A percentile compares a stretch with the other conserved stretches of the same genome.
phyloP scores from a whole-genome alignment of 2,888 invertebrate genomes.

The Nezara viridula region DNA sequence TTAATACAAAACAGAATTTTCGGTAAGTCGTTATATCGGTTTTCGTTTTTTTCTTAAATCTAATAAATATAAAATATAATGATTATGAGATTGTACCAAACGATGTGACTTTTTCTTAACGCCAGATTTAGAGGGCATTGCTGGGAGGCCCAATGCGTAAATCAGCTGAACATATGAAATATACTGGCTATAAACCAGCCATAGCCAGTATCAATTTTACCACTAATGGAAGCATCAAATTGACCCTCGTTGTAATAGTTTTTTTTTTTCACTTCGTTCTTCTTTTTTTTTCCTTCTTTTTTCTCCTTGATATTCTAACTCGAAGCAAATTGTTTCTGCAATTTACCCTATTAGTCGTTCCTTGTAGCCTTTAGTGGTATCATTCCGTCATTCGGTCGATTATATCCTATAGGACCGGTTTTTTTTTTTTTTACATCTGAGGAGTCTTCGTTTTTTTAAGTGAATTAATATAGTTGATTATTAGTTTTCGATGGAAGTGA shows the following conservation, averaged over 20 bases:
- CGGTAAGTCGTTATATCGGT: too few relatives aligned
- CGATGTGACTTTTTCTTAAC: not conserved
- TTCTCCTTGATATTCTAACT: not conserved
- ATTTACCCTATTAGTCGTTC: not conserved
- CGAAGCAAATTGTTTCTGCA: not conserved
- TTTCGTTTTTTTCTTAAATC: too few relatives aligned
- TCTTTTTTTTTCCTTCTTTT: not conserved
- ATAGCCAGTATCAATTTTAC: conserved; percentile 40
- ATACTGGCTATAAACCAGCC: conserved; percentile 36
- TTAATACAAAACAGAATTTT: too few relatives aligned
- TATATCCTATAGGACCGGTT: not conserved
- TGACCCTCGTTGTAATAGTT: not conserved
- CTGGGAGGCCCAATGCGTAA: not conserved
- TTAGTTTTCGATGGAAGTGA: not conserved
- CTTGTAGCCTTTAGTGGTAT: conserved; percentile 2
- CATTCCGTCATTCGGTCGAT: not conserved
- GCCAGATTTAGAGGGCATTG: not conserved
- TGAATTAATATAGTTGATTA: not conserved
- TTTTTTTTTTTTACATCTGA: not conserved
- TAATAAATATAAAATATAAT: too few relatives aligned
- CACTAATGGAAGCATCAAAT: conserved; percentile 5
- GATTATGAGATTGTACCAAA: too few relatives aligned
- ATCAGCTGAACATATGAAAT: conserved; percentile 25
- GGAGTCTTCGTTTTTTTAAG: not conserved
- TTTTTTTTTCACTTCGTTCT: not conserved